phyloP scores from a whole-genome alignment of 2,797 vertebrate genomes.

The Lophotriccus pileatus region DNA sequence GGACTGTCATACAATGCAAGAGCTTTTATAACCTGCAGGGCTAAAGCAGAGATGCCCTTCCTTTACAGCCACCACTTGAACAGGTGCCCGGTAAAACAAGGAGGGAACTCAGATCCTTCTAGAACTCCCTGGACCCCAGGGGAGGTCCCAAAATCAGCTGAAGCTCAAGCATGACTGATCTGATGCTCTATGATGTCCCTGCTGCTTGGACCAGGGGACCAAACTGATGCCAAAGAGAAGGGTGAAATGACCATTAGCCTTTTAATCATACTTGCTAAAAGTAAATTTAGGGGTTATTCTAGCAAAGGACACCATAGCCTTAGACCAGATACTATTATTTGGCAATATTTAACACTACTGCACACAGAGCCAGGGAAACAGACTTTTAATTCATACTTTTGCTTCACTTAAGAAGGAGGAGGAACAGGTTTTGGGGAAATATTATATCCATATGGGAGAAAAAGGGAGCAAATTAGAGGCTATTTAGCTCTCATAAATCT shows the following conservation, averaged over 20 bases:
- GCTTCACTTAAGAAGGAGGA: neutral
- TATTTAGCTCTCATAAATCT: slow-evolving; percentile 21
- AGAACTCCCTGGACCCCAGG: neutral
- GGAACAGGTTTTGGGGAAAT: neutral
- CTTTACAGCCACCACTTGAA: neutral
- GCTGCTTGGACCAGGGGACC: neutral
- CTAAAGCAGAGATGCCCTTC: neutral
- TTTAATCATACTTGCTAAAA: neutral
- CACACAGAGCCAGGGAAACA: neutral
- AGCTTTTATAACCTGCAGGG: neutral
- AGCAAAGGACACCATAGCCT: neutral
- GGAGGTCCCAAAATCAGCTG: neutral
- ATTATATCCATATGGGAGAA: neutral
- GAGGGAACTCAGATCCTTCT: neutral
- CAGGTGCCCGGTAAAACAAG: neutral
- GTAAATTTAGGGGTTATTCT: neutral
- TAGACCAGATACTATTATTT: neutral
- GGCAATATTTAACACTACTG: neutral
- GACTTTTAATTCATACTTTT: neutral
- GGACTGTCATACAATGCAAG: neutral
- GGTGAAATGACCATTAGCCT: neutral
- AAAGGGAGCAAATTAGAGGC: neutral
- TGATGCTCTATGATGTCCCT: neutral
- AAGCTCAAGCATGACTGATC: neutral
- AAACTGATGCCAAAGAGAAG: neutral